A percentile compares a stretch with the other conserved stretches of the same genome.
These are phyloP conservation scores for Pseudomugil tenellus DNA, from an alignment of 2,797 vertebrate genomes.

Conservation along the genomic window DNA sequence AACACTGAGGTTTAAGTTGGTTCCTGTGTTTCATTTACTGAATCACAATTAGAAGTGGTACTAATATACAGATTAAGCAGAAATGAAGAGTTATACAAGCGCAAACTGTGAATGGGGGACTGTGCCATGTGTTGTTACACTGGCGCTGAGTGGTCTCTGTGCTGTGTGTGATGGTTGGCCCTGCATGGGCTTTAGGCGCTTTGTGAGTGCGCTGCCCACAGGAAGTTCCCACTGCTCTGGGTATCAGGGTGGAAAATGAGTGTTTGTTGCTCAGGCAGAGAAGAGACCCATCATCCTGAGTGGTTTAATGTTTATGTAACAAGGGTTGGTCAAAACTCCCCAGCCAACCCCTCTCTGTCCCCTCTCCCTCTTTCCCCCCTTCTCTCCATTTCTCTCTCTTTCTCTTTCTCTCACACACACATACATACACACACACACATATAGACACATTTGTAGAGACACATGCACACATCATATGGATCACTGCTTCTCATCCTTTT, in stretches of 20 bases:
- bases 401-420: constrained; percentile 18
- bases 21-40: neutral
- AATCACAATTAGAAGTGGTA: neutral
- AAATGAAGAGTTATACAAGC: constrained; percentile 13
- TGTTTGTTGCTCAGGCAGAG: constrained; percentile 80
- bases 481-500: constrained; percentile 48
- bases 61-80: neutral
- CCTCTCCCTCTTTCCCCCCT: constrained; percentile 25
- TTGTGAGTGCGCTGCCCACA: constrained; percentile 73
- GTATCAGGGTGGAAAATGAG: constrained; percentile 83
- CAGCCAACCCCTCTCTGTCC: too few species aligned
- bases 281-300: too few species aligned
- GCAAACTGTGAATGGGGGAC: constrained; percentile 16
- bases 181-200: constrained; percentile 34
- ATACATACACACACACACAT: too few species aligned
- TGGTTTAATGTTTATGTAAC: too few species aligned
- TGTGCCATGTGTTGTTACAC: constrained; percentile 11
- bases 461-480: constrained; percentile 37
- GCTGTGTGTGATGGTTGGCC: constrained; percentile 14
- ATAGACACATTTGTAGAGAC: constrained; percentile 5
- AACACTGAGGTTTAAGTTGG: neutral
- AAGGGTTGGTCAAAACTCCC: too few species aligned
- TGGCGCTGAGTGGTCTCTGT: constrained; percentile 16
- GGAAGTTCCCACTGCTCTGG: constrained; percentile 84
- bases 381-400: neutral